Evolutionary conservation across 2,888 invertebrate species (phyloP).

Genomic region (Encarsia formosa): DNA sequence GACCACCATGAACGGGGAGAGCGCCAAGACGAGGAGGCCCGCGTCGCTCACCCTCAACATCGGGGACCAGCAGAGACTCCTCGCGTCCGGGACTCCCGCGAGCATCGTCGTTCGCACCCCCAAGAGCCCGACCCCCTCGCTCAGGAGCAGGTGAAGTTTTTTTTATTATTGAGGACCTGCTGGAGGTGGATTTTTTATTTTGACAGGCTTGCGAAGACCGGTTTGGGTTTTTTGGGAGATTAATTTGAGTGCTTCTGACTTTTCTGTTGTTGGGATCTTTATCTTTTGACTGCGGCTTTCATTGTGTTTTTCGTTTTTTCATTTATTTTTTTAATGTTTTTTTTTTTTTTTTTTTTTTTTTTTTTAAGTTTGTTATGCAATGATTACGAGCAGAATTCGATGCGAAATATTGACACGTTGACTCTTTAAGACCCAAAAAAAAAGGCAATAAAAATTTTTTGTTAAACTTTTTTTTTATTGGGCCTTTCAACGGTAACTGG

Average conservation of each 20-base stretch:
- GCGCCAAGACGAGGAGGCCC: neutral
- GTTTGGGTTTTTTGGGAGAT: no score
- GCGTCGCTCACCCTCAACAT: constrained; percentile 23
- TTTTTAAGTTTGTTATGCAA: no score
- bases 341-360: no score
- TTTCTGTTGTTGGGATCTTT: neutral
- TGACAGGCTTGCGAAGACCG: no score
- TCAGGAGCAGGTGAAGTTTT: constrained; percentile 14
- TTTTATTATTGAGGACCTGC: neutral
- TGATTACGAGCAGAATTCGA: no score
- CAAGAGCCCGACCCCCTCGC: neutral
- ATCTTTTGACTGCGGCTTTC: neutral
- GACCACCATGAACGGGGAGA: no score
- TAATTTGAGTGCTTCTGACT: neutral
- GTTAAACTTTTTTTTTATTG: no score
- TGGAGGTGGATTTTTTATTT: no score
- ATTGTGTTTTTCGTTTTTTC: neutral
- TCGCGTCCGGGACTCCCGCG: constrained; percentile 35
- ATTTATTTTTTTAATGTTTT: neutral
- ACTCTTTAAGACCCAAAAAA: no score
- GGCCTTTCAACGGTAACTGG: no score
- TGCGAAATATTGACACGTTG: no score
- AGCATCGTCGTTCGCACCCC: constrained; percentile 29
- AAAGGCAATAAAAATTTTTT: no score
- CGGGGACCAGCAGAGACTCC: constrained; percentile 39